Conservation (phyloP, 2,797 vertebrate species). For the Pelochelys cantorii region DNA sequence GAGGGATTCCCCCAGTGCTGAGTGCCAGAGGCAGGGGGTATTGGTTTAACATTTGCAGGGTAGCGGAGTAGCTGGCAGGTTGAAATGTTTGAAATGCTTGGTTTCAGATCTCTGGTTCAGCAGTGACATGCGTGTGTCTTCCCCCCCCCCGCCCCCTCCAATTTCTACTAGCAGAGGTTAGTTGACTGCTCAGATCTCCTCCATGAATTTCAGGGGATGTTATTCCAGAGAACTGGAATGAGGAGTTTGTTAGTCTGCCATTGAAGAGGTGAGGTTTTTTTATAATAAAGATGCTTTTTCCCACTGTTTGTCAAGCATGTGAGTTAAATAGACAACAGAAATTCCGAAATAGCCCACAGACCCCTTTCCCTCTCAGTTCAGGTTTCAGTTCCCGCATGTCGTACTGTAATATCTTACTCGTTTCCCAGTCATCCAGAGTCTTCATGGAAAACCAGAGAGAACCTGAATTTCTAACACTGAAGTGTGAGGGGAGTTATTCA, state of each 20-base stretch:
- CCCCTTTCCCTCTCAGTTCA: not conserved
- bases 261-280: not conserved
- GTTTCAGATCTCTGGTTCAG: slow-evolving; percentile 47
- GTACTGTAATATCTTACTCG: not conserved
- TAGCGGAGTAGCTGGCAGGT: not conserved
- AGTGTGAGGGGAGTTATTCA: accelerated
- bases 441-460: not conserved
- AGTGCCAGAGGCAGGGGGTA: not conserved
- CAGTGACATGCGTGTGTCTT: not conserved
- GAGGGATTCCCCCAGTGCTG: accelerated
- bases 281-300: not conserved
- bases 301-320: not conserved
- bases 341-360: too few species aligned
- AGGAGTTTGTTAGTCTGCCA: not conserved
- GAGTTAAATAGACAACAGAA: not conserved
- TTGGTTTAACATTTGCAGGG: not conserved
- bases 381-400: too few species aligned
- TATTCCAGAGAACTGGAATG: not conserved
- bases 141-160: accelerated
- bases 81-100: not conserved
- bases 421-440: not conserved
- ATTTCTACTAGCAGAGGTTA: not conserved
- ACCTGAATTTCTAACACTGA: not conserved
- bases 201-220: not conserved
- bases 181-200: not conserved